Conservation (phyloP, 2,888 invertebrate genomes). For the Brachyptera putata region DNA sequence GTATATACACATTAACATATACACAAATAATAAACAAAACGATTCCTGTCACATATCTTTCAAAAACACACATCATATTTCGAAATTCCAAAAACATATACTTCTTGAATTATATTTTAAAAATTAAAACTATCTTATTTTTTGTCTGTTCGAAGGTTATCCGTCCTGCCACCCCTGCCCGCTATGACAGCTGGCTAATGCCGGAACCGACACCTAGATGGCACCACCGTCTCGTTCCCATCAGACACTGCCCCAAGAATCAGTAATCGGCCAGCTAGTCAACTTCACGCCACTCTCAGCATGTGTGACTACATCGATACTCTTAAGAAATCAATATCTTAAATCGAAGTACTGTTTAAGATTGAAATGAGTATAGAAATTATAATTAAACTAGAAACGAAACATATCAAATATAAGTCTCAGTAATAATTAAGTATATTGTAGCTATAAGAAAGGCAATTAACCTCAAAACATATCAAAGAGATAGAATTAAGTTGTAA, state of each 20-base stretch:
- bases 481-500: not conserved
- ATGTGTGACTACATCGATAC: not conserved
- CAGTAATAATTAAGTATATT: no score
- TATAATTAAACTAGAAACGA: no score
- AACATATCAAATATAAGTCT: no score
- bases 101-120: not conserved
- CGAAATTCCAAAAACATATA: not conserved
- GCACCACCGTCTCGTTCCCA: conserved; percentile 32
- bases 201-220: conserved; percentile 22
- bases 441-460: no score
- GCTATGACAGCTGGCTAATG: conserved; percentile 30
- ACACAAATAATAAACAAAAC: no score
- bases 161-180: conserved; percentile 30
- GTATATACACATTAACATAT: no score
- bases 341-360: not conserved
- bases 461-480: not conserved
- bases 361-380: no score
- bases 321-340: not conserved
- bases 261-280: conserved; percentile 23
- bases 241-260: conserved; percentile 26
- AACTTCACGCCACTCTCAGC: not conserved
- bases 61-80: not conserved
- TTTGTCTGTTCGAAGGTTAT: conserved; percentile 34
- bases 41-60: no score
- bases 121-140: conserved; percentile 27